Evolutionary conservation across 64 coral and sea anemone genomes (phyloP).

Genomic region (Porites australiensis): DNA sequence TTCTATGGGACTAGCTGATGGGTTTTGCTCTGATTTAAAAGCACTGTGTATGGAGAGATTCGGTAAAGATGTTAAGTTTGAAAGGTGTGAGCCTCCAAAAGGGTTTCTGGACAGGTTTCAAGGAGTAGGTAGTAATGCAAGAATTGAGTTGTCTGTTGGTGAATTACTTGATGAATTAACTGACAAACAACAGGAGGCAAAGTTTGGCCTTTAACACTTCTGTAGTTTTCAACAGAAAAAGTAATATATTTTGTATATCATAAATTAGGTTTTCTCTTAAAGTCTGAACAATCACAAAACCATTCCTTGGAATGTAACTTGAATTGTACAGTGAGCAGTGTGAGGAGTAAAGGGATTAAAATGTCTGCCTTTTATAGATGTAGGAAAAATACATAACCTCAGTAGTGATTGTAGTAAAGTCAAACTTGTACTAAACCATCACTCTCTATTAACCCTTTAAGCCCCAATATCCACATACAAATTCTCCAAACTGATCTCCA

Average conservation of each 20-base stretch:
- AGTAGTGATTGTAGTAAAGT: too few relatives aligned
- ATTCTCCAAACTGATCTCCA: too few relatives aligned
- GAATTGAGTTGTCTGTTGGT: conserved; percentile 28
- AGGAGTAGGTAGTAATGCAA: conserved; percentile 17
- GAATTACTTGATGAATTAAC: conserved; percentile 51
- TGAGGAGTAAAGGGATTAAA: too few relatives aligned
- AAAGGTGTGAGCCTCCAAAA: conserved; percentile 75
- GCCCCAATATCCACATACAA: too few relatives aligned
- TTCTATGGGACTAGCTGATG: conserved; percentile 84
- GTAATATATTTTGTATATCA: neutral
- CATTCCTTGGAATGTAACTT: too few relatives aligned
- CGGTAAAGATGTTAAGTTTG: conserved; percentile 90
- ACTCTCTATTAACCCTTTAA: too few relatives aligned
- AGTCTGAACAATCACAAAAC: too few relatives aligned
- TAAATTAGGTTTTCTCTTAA: neutral
- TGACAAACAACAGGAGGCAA: conserved; percentile 29
- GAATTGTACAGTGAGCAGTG: too few relatives aligned
- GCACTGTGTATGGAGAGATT: conserved; percentile 66
- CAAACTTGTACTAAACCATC: too few relatives aligned
- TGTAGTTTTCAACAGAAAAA: neutral
- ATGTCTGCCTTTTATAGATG: too few relatives aligned
- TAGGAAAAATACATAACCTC: too few relatives aligned
- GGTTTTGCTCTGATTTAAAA: conserved; percentile 68
- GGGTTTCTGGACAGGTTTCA: conserved; percentile 47
- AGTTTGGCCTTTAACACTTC: neutral